phyloP scores from a whole-genome alignment of 2,888 invertebrate species.

The Rhamnusium bicolor region DNA sequence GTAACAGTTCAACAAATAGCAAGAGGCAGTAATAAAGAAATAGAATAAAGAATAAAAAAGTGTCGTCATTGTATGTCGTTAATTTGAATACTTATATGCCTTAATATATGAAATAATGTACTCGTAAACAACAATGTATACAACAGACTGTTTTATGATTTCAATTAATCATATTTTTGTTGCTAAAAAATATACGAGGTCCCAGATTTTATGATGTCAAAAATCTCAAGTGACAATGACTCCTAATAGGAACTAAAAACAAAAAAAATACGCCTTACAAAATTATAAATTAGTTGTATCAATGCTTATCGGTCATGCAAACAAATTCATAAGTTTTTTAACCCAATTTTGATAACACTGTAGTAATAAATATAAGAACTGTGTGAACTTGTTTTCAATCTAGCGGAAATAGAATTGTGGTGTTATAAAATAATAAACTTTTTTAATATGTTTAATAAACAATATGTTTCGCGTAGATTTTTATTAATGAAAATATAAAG shows the following conservation, averaged over 20 bases:
- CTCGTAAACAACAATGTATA: no score
- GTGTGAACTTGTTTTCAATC: conserved; percentile 6
- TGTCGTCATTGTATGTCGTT: no score
- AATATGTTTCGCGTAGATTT: neutral
- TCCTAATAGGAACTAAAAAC: neutral
- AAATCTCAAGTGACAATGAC: neutral
- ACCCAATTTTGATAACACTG: conserved; percentile 45
- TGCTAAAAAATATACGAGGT: no score
- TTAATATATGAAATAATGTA: no score
- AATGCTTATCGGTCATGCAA: conserved; percentile 43
- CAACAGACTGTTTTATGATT: no score
- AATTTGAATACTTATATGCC: no score
- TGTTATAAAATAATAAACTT: neutral
- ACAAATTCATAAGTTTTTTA: conserved; percentile 46
- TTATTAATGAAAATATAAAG: neutral
- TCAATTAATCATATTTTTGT: no score
- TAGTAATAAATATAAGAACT: conserved; percentile 18
- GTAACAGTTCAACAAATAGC: no score
- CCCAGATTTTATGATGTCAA: neutral
- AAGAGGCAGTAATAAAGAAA: no score
- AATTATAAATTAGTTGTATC: conserved; percentile 3
- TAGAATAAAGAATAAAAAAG: no score
- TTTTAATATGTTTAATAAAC: neutral
- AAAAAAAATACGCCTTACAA: neutral
- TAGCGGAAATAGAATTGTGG: neutral